These are phyloP conservation scores for Lomographa bimaculata DNA, from an alignment of 2,888 invertebrate species.

Conservation along the genomic window DNA sequence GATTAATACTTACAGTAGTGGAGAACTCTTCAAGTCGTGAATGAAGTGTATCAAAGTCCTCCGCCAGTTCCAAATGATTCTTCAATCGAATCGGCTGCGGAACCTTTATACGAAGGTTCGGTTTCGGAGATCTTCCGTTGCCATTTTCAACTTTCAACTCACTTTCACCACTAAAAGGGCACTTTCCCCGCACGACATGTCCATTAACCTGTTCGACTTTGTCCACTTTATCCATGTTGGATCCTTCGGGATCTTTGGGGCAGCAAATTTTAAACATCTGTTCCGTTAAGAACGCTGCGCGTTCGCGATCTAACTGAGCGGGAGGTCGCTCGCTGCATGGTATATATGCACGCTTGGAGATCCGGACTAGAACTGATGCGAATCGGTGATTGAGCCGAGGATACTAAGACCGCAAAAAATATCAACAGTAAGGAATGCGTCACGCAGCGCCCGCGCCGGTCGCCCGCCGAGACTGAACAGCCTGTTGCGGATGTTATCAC, in stretches of 20 bases:
- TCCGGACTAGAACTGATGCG: constrained; percentile 52
- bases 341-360: constrained; percentile 63
- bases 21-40: constrained; percentile 57
- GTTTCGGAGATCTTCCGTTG: constrained; percentile 48
- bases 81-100: constrained; percentile 66
- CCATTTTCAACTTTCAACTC: constrained; percentile 46
- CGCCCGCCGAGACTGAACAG: constrained; percentile 30
- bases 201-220: constrained; percentile 59
- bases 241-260: constrained; percentile 37
- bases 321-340: constrained; percentile 46
- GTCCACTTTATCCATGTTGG: constrained; percentile 35
- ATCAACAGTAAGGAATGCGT: constrained; percentile 48
- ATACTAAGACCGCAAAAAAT: constrained; percentile 54
- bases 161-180: constrained; percentile 64
- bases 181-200: constrained; percentile 41
- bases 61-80: constrained; percentile 55
- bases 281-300: constrained; percentile 37
- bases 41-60: constrained; percentile 63
- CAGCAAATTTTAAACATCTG: constrained; percentile 52
- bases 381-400: constrained; percentile 47
- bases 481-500: constrained; percentile 44
- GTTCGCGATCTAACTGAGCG: constrained; percentile 46
- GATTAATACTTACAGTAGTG: constrained; percentile 63
- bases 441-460: constrained; percentile 44
- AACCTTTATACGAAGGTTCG: constrained; percentile 64